Evolutionary conservation across 2,888 invertebrate genomes (phyloP).

Genomic region (Tetragonisca angustula): DNA sequence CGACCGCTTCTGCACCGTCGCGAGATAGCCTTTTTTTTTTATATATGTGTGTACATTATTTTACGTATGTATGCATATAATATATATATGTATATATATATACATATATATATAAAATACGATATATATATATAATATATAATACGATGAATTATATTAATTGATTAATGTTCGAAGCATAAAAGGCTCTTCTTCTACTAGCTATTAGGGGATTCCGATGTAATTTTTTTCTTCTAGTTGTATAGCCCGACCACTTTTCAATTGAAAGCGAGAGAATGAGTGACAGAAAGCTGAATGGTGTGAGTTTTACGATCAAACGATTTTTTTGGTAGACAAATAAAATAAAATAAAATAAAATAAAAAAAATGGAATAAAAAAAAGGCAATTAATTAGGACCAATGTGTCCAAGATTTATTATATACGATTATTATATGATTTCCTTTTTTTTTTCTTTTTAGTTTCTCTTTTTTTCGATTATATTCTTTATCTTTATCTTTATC

Average conservation of each 20-base stretch:
- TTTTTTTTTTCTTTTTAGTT: conserved; percentile 9
- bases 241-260: conserved; percentile 61
- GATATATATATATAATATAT: conserved; percentile 18
- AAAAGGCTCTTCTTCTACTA: conserved; percentile 57
- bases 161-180: conserved; percentile 64
- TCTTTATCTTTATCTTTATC: conserved; percentile 47
- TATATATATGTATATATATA: conserved; percentile 59
- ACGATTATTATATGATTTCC: not conserved
- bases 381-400: not conserved
- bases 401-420: conserved; percentile 29
- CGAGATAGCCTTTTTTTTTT: conserved; percentile 64
- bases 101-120: conserved; percentile 57
- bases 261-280: not conserved
- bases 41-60: conserved; percentile 47
- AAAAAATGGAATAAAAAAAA: not conserved
- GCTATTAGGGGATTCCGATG: conserved; percentile 63
- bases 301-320: too few species aligned
- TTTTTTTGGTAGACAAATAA: not conserved
- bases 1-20: conserved; percentile 64
- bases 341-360: not conserved
- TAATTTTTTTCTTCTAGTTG: conserved; percentile 69
- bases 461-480: conserved; percentile 42
- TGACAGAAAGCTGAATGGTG: too few species aligned
- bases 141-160: conserved; percentile 61
- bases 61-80: conserved; percentile 60